These are phyloP conservation scores for Holothuria scabra DNA, from an alignment of 53 echinoderm and acorn worm genomes.

Conservation along the genomic window DNA sequence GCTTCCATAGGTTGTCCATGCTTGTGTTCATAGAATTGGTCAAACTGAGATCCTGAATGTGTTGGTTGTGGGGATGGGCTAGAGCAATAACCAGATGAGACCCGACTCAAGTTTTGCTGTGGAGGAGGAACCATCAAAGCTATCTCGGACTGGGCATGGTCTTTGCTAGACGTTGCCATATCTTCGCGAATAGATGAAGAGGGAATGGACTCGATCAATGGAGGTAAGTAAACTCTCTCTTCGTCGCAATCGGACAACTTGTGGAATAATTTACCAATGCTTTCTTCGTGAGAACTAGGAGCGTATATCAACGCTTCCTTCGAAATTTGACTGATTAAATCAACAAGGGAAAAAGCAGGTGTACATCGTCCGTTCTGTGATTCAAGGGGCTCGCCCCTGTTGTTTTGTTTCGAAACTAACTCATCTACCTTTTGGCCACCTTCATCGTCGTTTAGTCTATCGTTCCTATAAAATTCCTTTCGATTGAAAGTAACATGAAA, in stretches of 20 bases:
- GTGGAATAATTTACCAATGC: conserved; percentile 10
- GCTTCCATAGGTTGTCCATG: too few species aligned
- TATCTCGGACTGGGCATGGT: conserved; percentile 1
- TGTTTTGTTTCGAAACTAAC: too few species aligned
- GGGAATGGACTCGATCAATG: conserved; percentile 19
- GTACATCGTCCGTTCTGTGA: too few species aligned
- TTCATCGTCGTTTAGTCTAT: too few species aligned
- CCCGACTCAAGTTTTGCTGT: conserved; percentile 26
- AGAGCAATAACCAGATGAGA: conserved; percentile 44
- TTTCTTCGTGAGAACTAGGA: conserved; percentile 26
- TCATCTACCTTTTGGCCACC: too few species aligned
- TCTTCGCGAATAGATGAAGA: conserved; percentile 1
- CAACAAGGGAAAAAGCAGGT: not conserved
- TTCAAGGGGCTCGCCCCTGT: too few species aligned
- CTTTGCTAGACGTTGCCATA: not conserved
- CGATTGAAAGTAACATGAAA: too few species aligned
- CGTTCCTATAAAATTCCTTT: too few species aligned
- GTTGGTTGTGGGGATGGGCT: conserved; percentile 8
- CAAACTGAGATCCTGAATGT: too few species aligned
- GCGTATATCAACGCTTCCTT: conserved; percentile 21
- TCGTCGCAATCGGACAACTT: conserved; percentile 30
- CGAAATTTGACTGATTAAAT: not conserved
- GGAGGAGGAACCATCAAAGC: conserved; percentile 17
- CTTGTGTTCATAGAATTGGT: too few species aligned
- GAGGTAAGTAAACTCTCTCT: conserved; percentile 15